These are phyloP conservation scores for Notarius lentiginosus DNA, from an alignment of 2,113 vertebrate genomes.

Conservation along the genomic window DNA sequence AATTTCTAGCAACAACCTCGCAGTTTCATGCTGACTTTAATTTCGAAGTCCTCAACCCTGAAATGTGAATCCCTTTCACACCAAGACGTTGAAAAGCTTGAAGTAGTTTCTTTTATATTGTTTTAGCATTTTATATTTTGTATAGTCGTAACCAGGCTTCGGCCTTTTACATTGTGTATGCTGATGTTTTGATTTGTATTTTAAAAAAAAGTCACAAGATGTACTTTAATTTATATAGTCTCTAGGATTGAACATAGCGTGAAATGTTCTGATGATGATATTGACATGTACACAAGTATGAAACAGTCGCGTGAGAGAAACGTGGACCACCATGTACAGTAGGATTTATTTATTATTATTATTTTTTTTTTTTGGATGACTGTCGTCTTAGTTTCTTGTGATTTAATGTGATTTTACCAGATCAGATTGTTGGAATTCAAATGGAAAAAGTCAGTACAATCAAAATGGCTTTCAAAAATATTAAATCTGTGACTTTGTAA, in stretches of 20 bases:
- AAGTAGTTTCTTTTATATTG: background rate
- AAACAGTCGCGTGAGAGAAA: background rate
- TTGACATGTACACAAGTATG: background rate
- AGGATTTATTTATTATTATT: too few relatives aligned
- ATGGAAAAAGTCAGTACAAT: background rate
- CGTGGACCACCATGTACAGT: background rate
- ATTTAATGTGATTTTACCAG: constrained; percentile 3
- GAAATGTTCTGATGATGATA: background rate
- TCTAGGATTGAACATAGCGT: background rate
- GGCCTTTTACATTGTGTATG: background rate
- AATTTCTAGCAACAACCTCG: background rate
- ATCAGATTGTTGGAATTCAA: background rate
- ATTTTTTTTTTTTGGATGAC: background rate
- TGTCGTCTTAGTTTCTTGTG: background rate
- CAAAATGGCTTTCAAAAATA: background rate
- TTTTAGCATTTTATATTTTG: constrained; percentile 28
- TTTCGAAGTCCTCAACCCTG: background rate
- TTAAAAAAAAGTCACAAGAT: background rate
- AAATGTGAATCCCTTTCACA: constrained; percentile 1
- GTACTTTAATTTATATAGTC: background rate
- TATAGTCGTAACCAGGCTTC: background rate
- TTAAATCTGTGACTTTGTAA: constrained; percentile 18
- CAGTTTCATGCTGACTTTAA: background rate
- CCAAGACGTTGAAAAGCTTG: background rate
- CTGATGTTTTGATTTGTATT: constrained; percentile 14